Percentiles rank a stretch among this genome's conserved stretches.
Conservation (phyloP, 2,797 vertebrate species). For the Labeo calbasu region DNA sequence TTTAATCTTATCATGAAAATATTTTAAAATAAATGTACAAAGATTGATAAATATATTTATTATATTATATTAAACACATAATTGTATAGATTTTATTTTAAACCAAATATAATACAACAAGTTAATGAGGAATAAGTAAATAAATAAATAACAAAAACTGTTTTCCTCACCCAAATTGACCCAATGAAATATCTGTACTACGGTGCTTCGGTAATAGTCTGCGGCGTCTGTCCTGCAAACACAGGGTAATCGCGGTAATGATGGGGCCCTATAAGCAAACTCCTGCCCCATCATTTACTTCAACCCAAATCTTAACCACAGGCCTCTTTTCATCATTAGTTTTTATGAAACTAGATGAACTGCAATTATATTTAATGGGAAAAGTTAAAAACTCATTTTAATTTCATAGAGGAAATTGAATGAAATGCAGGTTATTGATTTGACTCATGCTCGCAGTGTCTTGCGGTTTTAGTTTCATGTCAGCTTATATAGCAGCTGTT, state of each 20-base stretch:
- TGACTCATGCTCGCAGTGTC: slow-evolving; percentile 68
- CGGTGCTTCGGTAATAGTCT: slow-evolving; percentile 25
- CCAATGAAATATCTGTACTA: neutral
- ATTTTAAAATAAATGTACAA: neutral
- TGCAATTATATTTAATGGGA: slow-evolving; percentile 83
- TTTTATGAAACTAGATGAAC: slow-evolving; percentile 75
- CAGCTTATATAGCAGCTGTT: neutral
- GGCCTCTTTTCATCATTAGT: slow-evolving; percentile 73
- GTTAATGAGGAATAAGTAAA: too few species aligned
- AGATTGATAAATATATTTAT: too few species aligned
- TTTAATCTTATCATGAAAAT: neutral
- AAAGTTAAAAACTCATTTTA: slow-evolving; percentile 81
- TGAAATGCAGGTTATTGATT: slow-evolving; percentile 76
- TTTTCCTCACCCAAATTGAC: slow-evolving; percentile 20
- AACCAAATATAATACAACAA: too few species aligned
- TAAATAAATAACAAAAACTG: neutral
- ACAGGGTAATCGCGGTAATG: slow-evolving; percentile 57
- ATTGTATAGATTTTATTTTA: too few species aligned
- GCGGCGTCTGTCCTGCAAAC: slow-evolving; percentile 56
- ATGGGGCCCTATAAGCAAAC: slow-evolving; percentile 55
- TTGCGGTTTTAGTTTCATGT: slow-evolving; percentile 21
- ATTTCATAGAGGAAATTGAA: slow-evolving; percentile 76
- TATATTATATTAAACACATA: too few species aligned
- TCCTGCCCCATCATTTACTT: slow-evolving; percentile 57
- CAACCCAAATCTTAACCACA: slow-evolving; percentile 69